Percentiles rank a stretch among this genome's conserved stretches.
phyloP scores from a whole-genome alignment of 2,797 vertebrate species.

The Chelon labrosus region DNA sequence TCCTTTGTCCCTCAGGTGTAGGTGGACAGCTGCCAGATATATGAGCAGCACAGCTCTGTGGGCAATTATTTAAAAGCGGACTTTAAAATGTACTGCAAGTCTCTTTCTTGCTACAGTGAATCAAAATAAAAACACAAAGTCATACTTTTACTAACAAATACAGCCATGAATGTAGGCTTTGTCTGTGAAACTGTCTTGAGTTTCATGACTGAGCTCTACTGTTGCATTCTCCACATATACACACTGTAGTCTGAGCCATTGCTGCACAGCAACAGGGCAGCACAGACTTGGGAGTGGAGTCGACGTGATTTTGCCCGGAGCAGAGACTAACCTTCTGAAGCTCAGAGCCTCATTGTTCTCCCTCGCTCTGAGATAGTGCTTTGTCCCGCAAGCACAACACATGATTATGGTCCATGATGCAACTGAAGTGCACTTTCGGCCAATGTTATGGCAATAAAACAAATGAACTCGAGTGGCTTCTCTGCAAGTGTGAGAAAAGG shows the following conservation, averaged over 20 bases:
- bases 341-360: constrained; percentile 24
- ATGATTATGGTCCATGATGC: constrained; percentile 37
- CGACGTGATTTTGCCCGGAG: background rate
- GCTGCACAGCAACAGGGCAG: background rate
- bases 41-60: too few relatives aligned
- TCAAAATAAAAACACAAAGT: background rate
- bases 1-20: too few relatives aligned
- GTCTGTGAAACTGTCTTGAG: background rate
- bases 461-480: background rate
- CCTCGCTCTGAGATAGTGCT: background rate
- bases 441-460: background rate
- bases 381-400: constrained; percentile 37
- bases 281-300: background rate
- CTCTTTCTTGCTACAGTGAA: too few relatives aligned
- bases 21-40: too few relatives aligned
- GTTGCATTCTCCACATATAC: background rate
- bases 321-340: constrained; percentile 32
- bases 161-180: constrained; percentile 7
- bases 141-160: background rate
- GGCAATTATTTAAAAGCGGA: too few relatives aligned
- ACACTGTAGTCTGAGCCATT: background rate
- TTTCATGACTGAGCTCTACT: background rate
- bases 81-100: background rate
- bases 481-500: background rate
- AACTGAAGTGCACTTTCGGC: constrained; percentile 6